Percentiles rank a stretch among this genome's conserved stretches.
Conservation (phyloP, 2,797 vertebrate species). For the Ptychadena robeensis region DNA sequence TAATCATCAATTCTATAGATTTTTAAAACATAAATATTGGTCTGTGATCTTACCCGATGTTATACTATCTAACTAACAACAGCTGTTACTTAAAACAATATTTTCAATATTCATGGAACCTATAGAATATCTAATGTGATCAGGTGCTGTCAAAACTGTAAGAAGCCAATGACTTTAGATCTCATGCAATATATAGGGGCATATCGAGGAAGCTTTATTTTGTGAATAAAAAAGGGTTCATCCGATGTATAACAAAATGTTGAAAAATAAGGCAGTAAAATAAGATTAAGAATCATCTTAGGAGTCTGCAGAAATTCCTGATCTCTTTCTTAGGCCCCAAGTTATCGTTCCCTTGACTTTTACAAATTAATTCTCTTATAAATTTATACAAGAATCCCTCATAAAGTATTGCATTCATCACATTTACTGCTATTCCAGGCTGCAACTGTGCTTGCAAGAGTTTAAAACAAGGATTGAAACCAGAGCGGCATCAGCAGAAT, state of each 20-base stretch:
- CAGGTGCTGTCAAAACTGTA: no score
- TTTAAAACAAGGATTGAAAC: constrained; percentile 40
- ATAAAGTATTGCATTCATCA: constrained; percentile 52
- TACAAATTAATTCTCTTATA: constrained; percentile 49
- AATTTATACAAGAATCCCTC: constrained; percentile 43
- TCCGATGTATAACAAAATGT: constrained; percentile 26
- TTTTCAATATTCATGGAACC: no score
- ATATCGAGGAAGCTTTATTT: no score
- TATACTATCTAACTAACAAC: no score
- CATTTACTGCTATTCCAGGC: constrained; percentile 41
- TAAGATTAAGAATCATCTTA: constrained; percentile 15
- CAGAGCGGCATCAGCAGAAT: constrained; percentile 45
- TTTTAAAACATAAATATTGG: no score
- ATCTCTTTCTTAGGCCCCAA: constrained; percentile 21
- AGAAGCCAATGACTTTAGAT: no score
- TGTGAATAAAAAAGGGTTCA: no score
- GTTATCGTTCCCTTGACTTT: constrained; percentile 34
- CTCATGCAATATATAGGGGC: no score
- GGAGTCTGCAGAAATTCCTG: constrained; percentile 20
- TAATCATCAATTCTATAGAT: no score
- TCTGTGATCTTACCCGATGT: no score
- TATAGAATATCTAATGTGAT: no score
- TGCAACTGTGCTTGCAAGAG: constrained; percentile 4
- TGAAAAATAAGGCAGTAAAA: constrained; percentile 30
- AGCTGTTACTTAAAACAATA: no score